phyloP scores from a whole-genome alignment of 2,797 vertebrate genomes.

The Picus viridis region DNA sequence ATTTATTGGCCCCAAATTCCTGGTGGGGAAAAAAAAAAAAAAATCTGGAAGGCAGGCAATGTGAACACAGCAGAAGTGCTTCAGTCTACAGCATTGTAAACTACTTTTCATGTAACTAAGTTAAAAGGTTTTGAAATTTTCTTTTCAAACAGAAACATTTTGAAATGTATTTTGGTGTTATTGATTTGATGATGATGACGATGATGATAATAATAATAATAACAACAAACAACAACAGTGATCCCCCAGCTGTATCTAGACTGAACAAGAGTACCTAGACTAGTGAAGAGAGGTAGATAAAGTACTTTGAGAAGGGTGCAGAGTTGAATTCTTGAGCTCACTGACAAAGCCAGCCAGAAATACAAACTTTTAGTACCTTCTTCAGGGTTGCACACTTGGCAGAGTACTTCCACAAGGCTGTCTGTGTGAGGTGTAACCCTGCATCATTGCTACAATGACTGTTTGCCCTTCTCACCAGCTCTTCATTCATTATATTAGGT shows the following conservation, averaged over 20 bases:
- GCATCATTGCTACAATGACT: neutral
- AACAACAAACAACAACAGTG: neutral
- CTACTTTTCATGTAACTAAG: neutral
- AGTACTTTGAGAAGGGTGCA: neutral
- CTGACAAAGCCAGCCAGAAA: neutral
- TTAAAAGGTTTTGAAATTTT: neutral
- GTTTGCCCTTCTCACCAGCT: neutral
- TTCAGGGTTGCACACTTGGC: neutral
- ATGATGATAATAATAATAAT: too few species aligned
- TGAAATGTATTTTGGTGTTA: neutral
- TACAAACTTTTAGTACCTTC: neutral
- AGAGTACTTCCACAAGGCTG: neutral
- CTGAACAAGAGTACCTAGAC: neutral
- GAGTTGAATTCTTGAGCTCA: neutral
- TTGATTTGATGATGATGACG: neutral
- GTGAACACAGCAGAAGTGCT: neutral
- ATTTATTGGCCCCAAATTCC: neutral
- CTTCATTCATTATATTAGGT: neutral
- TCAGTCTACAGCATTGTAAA: neutral
- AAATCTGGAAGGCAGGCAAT: neutral
- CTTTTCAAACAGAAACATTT: too few species aligned
- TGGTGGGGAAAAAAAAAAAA: neutral
- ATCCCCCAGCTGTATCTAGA: neutral
- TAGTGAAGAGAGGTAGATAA: neutral
- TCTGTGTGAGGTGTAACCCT: neutral